A percentile compares a stretch with the other conserved stretches of the same genome.
phyloP scores from a whole-genome alignment of 2,113 vertebrate genomes.

The Dasyornis broadbenti region DNA sequence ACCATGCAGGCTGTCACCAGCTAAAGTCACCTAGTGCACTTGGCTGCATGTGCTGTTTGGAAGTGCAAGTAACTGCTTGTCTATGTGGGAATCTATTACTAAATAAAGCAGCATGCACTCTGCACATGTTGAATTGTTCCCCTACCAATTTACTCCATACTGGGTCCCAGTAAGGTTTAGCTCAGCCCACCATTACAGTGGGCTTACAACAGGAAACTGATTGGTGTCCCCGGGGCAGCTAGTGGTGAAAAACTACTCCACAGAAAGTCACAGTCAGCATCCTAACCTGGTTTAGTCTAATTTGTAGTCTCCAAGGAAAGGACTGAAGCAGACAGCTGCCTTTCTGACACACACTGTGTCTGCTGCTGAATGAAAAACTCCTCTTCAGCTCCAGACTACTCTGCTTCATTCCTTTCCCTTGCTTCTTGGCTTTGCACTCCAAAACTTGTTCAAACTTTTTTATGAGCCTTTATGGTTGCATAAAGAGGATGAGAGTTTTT shows the following conservation, averaged over 20 bases:
- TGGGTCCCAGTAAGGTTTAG: not conserved
- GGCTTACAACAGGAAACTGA: not conserved
- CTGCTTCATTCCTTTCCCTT: not conserved
- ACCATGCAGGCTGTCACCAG: not conserved
- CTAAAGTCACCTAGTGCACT: not conserved
- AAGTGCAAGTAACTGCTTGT: not conserved
- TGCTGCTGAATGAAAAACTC: not conserved
- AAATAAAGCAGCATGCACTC: not conserved
- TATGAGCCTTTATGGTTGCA: fast-evolving
- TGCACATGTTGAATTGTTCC: fast-evolving
- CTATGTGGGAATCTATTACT: not conserved
- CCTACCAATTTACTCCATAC: not conserved
- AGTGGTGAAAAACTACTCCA: not conserved
- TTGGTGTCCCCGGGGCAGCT: not conserved
- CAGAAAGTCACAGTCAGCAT: not conserved
- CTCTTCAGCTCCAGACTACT: not conserved
- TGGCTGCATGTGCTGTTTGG: not conserved
- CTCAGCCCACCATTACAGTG: not conserved
- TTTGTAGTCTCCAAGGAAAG: not conserved
- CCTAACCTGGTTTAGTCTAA: not conserved
- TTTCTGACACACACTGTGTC: fast-evolving
- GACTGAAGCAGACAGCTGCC: not conserved
- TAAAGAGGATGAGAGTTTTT: not conserved
- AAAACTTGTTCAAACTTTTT: not conserved
- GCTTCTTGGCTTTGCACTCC: not conserved